Percentiles rank a stretch among this genome's conserved stretches.
phyloP scores from a whole-genome alignment of 2,113 vertebrate genomes.

The Sapayoa aenigma region DNA sequence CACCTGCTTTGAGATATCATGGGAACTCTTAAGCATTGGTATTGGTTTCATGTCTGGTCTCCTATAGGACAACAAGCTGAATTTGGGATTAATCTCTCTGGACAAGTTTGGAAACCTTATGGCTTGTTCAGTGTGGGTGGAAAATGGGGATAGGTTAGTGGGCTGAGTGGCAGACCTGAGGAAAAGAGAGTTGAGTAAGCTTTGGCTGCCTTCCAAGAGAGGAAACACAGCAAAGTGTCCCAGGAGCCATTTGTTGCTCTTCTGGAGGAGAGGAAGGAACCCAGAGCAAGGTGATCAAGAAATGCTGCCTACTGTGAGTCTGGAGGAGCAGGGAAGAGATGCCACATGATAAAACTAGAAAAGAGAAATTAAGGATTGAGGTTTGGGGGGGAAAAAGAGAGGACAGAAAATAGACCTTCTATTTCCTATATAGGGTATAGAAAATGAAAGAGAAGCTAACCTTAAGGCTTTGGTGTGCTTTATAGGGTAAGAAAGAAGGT shows the following conservation, averaged over 20 bases:
- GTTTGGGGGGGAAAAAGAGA: not conserved
- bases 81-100: conserved; percentile 29
- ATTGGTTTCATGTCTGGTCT: conserved; percentile 8
- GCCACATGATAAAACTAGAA: not conserved
- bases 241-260: not conserved
- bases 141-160: conserved; percentile 20
- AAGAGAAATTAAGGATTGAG: not conserved
- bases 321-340: not conserved
- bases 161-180: conserved; percentile 33
- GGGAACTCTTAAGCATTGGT: not conserved
- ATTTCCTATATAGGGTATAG: not conserved
- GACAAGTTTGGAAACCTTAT: conserved; percentile 34
- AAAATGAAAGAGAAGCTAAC: conserved; percentile 29
- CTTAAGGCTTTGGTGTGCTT: not conserved
- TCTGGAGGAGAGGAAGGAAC: conserved; percentile 1
- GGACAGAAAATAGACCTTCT: not conserved
- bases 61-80: not conserved
- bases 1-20: conserved; percentile 47
- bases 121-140: conserved; percentile 4
- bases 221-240: not conserved
- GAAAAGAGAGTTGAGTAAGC: conserved; percentile 24
- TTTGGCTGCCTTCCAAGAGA: conserved; percentile 15
- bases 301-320: not conserved
- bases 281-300: not conserved
- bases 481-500: not conserved